Evolutionary conservation across 2,888 invertebrate genomes (phyloP).

Genomic region (Agonopterix heracliana): DNA sequence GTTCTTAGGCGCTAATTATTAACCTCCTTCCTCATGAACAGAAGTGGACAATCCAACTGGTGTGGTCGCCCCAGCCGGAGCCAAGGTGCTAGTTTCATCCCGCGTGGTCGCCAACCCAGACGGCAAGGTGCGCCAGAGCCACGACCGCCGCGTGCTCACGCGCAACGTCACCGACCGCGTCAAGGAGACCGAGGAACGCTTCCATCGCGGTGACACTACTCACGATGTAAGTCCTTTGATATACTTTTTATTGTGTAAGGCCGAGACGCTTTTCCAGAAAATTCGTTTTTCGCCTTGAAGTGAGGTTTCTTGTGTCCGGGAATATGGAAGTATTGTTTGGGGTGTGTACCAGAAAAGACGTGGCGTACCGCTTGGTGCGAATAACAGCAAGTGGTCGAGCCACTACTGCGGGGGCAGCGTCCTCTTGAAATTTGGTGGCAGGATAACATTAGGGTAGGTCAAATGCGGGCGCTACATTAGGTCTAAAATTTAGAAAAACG

Average conservation of each 20-base stretch:
- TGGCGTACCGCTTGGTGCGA: too few relatives aligned
- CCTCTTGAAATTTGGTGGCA: too few relatives aligned
- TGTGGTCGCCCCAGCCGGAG: constrained; percentile 47
- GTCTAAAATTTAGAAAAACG: too few relatives aligned
- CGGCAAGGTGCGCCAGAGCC: constrained; percentile 87
- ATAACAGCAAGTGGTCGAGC: too few relatives aligned
- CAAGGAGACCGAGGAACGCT: constrained; percentile 89
- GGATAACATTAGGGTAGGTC: too few relatives aligned
- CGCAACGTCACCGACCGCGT: constrained; percentile 89
- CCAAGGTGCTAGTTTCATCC: constrained; percentile 58
- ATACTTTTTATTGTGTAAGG: neutral
- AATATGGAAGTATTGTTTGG: too few relatives aligned
- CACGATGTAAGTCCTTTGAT: constrained; percentile 82
- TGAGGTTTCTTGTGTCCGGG: neutral
- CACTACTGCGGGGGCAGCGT: too few relatives aligned
- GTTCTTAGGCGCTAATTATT: too few relatives aligned
- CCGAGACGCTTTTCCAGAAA: neutral
- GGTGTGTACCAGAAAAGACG: too few relatives aligned
- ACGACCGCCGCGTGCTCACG: constrained; percentile 86
- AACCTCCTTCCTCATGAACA: too few relatives aligned
- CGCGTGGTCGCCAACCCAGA: constrained; percentile 79
- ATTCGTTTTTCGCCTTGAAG: neutral
- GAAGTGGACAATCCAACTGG: constrained; percentile 15
- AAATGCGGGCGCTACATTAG: too few relatives aligned
- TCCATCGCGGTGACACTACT: constrained; percentile 88